Evolutionary conservation across 1,140 invertebrate species (phyloP).

Genomic region (Hycleus phaleratus): DNA sequence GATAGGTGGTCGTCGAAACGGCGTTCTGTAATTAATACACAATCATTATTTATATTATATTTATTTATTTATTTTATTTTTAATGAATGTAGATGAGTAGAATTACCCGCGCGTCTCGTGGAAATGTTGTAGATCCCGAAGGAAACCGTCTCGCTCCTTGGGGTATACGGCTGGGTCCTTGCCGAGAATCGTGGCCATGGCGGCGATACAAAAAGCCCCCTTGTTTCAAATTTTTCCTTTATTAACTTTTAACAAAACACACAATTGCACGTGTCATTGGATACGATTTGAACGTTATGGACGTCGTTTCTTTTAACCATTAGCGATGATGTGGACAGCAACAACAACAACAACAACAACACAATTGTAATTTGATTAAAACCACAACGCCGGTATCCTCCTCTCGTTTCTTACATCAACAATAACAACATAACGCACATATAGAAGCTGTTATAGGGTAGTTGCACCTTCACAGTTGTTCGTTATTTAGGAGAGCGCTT

Average conservation of each 20-base stretch:
- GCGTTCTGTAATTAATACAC: slow-evolving; percentile 53
- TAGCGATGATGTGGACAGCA: too few species aligned
- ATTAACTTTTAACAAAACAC: background rate
- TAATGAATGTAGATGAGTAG: background rate
- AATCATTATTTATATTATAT: background rate
- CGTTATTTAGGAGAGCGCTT: slow-evolving; percentile 13
- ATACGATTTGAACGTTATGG: slow-evolving; percentile 20
- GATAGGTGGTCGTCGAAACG: slow-evolving; percentile 65
- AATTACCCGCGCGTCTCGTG: slow-evolving; percentile 69
- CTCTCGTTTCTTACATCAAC: too few species aligned
- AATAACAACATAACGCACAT: too few species aligned
- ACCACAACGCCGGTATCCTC: too few species aligned
- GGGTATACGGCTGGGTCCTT: slow-evolving; percentile 64
- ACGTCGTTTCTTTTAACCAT: slow-evolving; percentile 6
- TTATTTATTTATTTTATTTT: background rate
- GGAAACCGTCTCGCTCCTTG: slow-evolving; percentile 61
- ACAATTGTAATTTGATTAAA: too few species aligned
- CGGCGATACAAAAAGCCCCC: slow-evolving; percentile 4
- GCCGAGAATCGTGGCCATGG: slow-evolving; percentile 61
- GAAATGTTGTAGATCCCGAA: slow-evolving; percentile 64
- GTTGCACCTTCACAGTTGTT: slow-evolving; percentile 34
- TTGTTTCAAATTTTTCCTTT: too few species aligned
- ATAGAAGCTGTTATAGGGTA: slow-evolving; percentile 9
- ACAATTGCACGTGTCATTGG: slow-evolving; percentile 34
- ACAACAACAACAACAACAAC: too few species aligned